Percentiles rank a stretch among this genome's conserved stretches.
phyloP scores from a whole-genome alignment of 1,140 invertebrate genomes.

The Calycopis cecrops region DNA sequence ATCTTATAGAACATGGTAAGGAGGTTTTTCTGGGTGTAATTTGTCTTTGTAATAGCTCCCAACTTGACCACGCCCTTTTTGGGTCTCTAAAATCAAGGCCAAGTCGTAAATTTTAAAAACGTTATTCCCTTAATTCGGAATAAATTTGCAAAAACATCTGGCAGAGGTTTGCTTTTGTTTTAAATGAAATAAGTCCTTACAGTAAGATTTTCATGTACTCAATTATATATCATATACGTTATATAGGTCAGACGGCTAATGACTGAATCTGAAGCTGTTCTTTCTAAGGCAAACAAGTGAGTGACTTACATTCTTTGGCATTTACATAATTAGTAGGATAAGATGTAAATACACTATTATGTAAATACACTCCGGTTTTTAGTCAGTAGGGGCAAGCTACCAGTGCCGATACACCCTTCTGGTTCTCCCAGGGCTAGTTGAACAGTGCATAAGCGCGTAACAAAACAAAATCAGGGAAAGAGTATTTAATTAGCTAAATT shows the following conservation, averaged over 20 bases:
- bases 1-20: conserved; percentile 47
- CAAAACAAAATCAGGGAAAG: too few relatives aligned
- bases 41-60: conserved; percentile 55
- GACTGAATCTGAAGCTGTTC: neutral
- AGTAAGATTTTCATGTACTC: neutral
- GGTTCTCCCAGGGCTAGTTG: too few relatives aligned
- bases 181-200: neutral
- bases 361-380: too few relatives aligned
- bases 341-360: too few relatives aligned
- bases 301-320: neutral
- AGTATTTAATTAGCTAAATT: too few relatives aligned
- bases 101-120: conserved; percentile 42
- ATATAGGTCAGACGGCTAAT: neutral
- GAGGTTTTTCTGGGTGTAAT: conserved; percentile 45
- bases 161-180: neutral
- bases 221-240: too few relatives aligned
- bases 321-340: neutral
- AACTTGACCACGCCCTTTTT: conserved; percentile 48
- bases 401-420: too few relatives aligned
- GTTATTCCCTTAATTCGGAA: conserved; percentile 30
- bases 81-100: conserved; percentile 40
- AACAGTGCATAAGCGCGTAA: too few relatives aligned
- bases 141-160: conserved; percentile 2
- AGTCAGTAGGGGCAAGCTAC: too few relatives aligned
- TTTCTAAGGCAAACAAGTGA: neutral